These are phyloP conservation scores for Trematomus loennbergii DNA, from an alignment of 2,113 vertebrate genomes.

Conservation along the genomic window DNA sequence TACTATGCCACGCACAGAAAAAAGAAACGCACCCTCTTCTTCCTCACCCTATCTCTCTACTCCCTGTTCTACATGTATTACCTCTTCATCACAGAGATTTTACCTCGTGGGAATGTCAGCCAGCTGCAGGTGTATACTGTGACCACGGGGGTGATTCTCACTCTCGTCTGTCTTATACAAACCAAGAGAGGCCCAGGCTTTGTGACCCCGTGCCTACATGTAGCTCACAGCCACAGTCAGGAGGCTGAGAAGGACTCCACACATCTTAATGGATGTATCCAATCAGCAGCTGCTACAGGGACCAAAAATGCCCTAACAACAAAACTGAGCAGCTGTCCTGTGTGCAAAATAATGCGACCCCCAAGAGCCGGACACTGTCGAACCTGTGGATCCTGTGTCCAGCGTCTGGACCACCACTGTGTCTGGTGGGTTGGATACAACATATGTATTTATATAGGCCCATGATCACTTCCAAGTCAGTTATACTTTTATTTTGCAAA, in stretches of 20 bases:
- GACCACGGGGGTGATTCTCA: slow-evolving; percentile 88
- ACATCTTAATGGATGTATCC: slow-evolving; percentile 63
- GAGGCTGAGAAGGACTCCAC: slow-evolving; percentile 41
- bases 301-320: not conserved
- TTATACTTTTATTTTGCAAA: not conserved
- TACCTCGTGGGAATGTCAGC: slow-evolving; percentile 87
- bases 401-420: slow-evolving; percentile 95
- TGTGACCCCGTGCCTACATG: slow-evolving; percentile 71
- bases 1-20: slow-evolving; percentile 94
- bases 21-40: slow-evolving; percentile 93
- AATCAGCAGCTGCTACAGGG: slow-evolving; percentile 27
- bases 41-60: slow-evolving; percentile 93
- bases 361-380: slow-evolving; percentile 94
- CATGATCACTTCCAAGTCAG: not conserved
- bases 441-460: not conserved
- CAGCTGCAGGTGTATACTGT: slow-evolving; percentile 83
- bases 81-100: slow-evolving; percentile 91
- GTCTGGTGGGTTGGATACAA: slow-evolving; percentile 90
- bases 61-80: slow-evolving; percentile 97
- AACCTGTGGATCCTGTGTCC: slow-evolving; percentile 91
- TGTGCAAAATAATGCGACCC: slow-evolving; percentile 89
- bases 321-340: slow-evolving; percentile 77
- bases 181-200: slow-evolving; percentile 94
- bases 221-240: slow-evolving; percentile 43
- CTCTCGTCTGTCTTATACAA: slow-evolving; percentile 84